phyloP scores from a whole-genome alignment of 2,797 vertebrate genomes.

The Cryptoprocta ferox region DNA sequence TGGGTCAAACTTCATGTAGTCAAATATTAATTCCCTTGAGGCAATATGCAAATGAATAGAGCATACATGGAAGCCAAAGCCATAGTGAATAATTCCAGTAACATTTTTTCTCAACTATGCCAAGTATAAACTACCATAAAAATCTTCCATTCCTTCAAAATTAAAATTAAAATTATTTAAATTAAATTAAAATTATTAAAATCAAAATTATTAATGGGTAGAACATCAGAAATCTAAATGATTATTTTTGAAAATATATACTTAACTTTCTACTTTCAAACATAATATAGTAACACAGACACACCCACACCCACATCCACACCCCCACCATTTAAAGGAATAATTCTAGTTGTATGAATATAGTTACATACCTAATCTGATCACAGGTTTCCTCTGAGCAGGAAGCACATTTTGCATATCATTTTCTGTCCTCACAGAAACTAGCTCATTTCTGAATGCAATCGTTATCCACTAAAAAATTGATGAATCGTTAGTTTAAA shows the following conservation, averaged over 20 bases:
- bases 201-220: neutral
- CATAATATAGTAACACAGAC: neutral
- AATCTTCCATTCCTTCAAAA: constrained; percentile 17
- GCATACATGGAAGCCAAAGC: neutral
- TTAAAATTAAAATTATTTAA: neutral
- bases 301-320: neutral
- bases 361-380: neutral
- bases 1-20: constrained; percentile 41
- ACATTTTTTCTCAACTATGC: neutral
- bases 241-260: constrained; percentile 17
- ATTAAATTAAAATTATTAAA: no score
- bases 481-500: neutral
- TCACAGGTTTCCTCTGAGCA: neutral
- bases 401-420: neutral
- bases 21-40: constrained; percentile 48
- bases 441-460: neutral
- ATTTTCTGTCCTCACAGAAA: neutral
- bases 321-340: neutral
- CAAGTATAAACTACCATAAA: constrained; percentile 13
- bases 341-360: neutral
- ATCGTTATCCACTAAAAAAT: neutral
- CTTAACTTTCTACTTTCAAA: neutral
- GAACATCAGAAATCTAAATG: constrained; percentile 21
- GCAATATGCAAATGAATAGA: constrained; percentile 58
- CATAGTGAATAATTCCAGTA: constrained; percentile 3